Conservation (phyloP, 2,797 vertebrate genomes). For the Acrossocheilus wenchowensis region DNA sequence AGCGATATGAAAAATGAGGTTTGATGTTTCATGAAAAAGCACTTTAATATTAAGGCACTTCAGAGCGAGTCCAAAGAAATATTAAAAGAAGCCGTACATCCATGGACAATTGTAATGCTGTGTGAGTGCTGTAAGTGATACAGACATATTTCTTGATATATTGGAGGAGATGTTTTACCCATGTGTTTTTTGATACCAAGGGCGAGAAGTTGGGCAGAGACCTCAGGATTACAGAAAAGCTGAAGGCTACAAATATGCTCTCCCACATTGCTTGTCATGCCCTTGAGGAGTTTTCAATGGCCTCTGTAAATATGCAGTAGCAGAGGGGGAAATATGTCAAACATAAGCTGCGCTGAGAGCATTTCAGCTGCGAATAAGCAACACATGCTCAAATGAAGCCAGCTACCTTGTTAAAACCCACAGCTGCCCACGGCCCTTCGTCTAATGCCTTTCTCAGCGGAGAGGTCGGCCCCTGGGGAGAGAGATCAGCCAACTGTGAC, state of each 20-base stretch:
- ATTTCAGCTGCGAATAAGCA: slow-evolving; percentile 68
- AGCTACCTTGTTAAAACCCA: slow-evolving; percentile 67
- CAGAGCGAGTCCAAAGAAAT: neutral
- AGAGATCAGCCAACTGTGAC: slow-evolving; percentile 44
- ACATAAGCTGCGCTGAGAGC: slow-evolving; percentile 67
- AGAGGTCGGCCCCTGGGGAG: slow-evolving; percentile 26
- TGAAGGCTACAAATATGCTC: slow-evolving; percentile 52
- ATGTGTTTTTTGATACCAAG: slow-evolving; percentile 22
- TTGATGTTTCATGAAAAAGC: slow-evolving; percentile 38
- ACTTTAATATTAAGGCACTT: slow-evolving; percentile 30
- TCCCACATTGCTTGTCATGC: slow-evolving; percentile 51
- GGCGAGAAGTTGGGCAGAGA: slow-evolving; percentile 39
- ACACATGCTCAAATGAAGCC: slow-evolving; percentile 66
- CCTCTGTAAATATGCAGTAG: slow-evolving; percentile 76
- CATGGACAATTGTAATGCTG: slow-evolving; percentile 8
- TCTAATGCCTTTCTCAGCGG: slow-evolving; percentile 34
- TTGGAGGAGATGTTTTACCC: slow-evolving; percentile 16
- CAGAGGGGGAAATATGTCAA: slow-evolving; percentile 72
- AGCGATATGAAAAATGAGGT: slow-evolving; percentile 2
- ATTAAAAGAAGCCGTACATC: slow-evolving; percentile 16
- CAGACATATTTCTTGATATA: neutral
- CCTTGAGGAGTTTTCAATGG: slow-evolving; percentile 71
- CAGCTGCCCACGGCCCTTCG: slow-evolving; percentile 32
- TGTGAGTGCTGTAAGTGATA: slow-evolving; percentile 15
- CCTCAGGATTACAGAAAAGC: slow-evolving; percentile 41